Evolutionary conservation across 2,797 vertebrate species (phyloP).

Genomic region (Fistularia tabacaria): DNA sequence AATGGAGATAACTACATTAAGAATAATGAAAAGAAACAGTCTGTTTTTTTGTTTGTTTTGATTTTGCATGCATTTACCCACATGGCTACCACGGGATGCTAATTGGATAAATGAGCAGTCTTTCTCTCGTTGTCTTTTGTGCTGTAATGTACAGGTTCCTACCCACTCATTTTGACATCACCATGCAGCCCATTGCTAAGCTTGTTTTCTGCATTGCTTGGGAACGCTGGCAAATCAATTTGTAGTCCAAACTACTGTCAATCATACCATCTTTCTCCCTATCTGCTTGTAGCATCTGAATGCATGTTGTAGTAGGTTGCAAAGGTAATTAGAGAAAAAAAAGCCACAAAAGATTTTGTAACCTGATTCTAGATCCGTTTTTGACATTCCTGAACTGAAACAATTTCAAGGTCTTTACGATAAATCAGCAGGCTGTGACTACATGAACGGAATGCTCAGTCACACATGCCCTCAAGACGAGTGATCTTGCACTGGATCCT

Average conservation of each 20-base stretch:
- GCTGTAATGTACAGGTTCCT: slow-evolving; percentile 44
- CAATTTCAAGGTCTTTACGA: background rate
- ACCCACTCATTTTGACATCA: slow-evolving; percentile 42
- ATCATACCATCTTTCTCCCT: slow-evolving; percentile 1
- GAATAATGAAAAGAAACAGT: too few relatives aligned
- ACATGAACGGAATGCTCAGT: slow-evolving; percentile 50
- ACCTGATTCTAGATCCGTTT: slow-evolving; percentile 1
- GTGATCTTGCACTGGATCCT: slow-evolving; percentile 60
- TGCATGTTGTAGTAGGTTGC: background rate
- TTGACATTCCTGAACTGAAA: background rate
- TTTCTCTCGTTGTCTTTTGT: slow-evolving; percentile 43
- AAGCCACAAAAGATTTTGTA: background rate
- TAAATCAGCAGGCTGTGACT: slow-evolving; percentile 32
- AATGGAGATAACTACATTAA: too few relatives aligned
- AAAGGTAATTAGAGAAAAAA: too few relatives aligned
- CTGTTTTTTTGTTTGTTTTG: too few relatives aligned
- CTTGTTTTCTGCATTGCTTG: slow-evolving; percentile 31
- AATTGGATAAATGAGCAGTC: slow-evolving; percentile 34
- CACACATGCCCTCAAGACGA: slow-evolving; percentile 51
- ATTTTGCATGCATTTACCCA: background rate
- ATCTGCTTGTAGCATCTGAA: background rate
- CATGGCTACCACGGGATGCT: slow-evolving; percentile 27
- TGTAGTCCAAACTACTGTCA: slow-evolving; percentile 39
- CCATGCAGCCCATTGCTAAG: slow-evolving; percentile 23
- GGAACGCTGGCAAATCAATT: slow-evolving; percentile 30